These are phyloP conservation scores for Ornithorhynchus anatinus DNA, from an alignment of 2,113 vertebrate genomes.

Conservation along the genomic window DNA sequence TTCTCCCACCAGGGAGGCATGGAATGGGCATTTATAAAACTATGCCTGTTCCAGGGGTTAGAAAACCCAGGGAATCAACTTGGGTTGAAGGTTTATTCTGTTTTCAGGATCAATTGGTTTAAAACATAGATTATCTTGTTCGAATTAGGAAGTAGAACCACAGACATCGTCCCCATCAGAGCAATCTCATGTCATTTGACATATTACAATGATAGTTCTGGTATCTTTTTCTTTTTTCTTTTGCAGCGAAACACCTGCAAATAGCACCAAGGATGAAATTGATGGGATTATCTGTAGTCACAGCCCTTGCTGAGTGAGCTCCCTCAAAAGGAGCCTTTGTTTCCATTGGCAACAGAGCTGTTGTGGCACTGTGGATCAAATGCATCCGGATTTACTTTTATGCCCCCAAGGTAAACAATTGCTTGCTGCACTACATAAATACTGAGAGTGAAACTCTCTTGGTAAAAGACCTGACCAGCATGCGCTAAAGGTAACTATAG, in stretches of 20 bases:
- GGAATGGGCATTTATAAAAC: not conserved
- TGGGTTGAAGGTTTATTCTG: not conserved
- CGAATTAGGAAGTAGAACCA: not conserved
- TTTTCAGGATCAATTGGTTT: slow-evolving; percentile 15
- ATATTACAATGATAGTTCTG: not conserved
- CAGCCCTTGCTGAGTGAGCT: not conserved
- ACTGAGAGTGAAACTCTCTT: slow-evolving; percentile 55
- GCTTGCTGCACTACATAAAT: slow-evolving; percentile 62
- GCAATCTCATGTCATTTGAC: not conserved
- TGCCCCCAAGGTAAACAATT: slow-evolving; percentile 65
- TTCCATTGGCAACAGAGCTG: slow-evolving; percentile 65
- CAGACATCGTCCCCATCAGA: not conserved
- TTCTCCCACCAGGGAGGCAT: not conserved
- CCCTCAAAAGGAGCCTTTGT: slow-evolving; percentile 59
- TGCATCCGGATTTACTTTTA: slow-evolving; percentile 52
- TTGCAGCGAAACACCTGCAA: slow-evolving; percentile 7
- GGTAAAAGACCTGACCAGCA: slow-evolving; percentile 58
- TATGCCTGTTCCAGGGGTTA: not conserved
- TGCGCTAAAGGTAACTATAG: slow-evolving; percentile 41
- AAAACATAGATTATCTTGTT: not conserved
- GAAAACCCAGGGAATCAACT: not conserved
- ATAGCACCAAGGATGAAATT: not conserved
- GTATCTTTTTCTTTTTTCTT: accelerated
- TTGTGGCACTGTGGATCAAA: slow-evolving; percentile 45
- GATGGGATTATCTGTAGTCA: not conserved